Percentiles rank a stretch among this genome's conserved stretches.
Conservation (phyloP, 2,888 invertebrate genomes). For the Melieria omissa region DNA sequence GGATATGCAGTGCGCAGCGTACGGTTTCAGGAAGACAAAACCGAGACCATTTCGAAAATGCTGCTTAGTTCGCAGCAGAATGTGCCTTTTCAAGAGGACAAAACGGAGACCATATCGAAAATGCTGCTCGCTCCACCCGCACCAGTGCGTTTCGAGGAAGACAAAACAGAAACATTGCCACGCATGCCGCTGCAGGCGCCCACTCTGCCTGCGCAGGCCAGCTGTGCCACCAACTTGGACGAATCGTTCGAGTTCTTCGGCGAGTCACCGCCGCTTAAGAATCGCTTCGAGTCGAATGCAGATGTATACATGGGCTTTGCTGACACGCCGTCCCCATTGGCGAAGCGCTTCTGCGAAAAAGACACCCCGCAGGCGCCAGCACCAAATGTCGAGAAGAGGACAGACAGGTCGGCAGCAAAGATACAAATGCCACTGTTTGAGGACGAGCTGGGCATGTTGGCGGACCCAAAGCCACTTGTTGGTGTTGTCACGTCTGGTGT, state of each 20-base stretch:
- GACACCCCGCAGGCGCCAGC: constrained; percentile 46
- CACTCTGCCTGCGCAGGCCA: neutral
- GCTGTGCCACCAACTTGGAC: constrained; percentile 37
- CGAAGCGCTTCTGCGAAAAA: constrained; percentile 50
- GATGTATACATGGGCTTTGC: constrained; percentile 37
- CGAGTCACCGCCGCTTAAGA: constrained; percentile 51
- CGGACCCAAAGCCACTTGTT: neutral
- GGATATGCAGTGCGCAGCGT: constrained; percentile 50
- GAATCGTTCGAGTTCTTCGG: constrained; percentile 55
- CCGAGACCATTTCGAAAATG: constrained; percentile 58
- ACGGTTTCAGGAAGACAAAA: constrained; percentile 61
- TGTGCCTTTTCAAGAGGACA: constrained; percentile 46
- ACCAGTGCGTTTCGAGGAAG: constrained; percentile 43
- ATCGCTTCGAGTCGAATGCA: too few species aligned
- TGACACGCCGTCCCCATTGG: neutral
- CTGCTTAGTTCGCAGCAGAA: constrained; percentile 42
- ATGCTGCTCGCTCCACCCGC: constrained; percentile 27
- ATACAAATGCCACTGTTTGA: constrained; percentile 41
- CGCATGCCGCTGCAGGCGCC: constrained; percentile 15
- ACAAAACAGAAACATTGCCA: constrained; percentile 45
- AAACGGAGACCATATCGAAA: constrained; percentile 47
- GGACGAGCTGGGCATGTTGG: constrained; percentile 32
- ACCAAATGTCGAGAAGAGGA: constrained; percentile 21
- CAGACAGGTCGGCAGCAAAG: constrained; percentile 6
- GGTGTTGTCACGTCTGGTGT: too few species aligned